Base-by-base conservation (phyloP, 1,140 invertebrate species). In the Drusus annulatus region DNA sequence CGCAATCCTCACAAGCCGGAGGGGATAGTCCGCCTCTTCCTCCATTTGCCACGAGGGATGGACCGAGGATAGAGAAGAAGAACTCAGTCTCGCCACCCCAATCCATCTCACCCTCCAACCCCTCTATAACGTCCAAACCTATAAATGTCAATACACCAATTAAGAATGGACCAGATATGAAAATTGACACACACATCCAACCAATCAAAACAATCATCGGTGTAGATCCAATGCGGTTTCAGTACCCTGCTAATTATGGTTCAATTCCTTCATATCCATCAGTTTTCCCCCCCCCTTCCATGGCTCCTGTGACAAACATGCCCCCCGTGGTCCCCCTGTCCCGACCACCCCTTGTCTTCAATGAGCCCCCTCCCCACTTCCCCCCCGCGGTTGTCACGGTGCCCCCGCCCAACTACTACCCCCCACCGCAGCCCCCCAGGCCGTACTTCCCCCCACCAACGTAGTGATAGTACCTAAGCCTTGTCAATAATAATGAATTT, bases 11-110 rank as follows among this genome's bases (percentile, higher is more conserved):
- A 76, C 80, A 86, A 5, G 86, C 88, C 15, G 88, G 91, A 13
- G 91, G 90, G 6, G 93, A 94, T 83, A 94, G 93, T 36, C 93
- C 93, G 52, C 88, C 92, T 1, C 78, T 85, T 8, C 23, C 85
- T 4, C 88, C 92, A 2, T 56, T 56, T 16, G 78, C 84, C 15
- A 13, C 85, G 1, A 36, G 82, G 58, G 85, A 87, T 75, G 84
- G 77, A 74, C 86, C 36, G 36, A 89, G 90, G 86, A 87, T 87
- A 85, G 88, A 90, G 76, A 90, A 90, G 84, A 90, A 89, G 82
- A 86, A 85, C 7, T 88, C 88, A 84, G 84, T 87, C 86, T 89
- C 90, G 84, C 88, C 88, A 85, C 88, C 89, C 81, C 88, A 86
- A 88, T 90, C 87, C 84, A 87, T 69, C 86, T 91, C 87, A 78